phyloP scores from a whole-genome alignment of 2,113 vertebrate species.

The Climacteris rufus region DNA sequence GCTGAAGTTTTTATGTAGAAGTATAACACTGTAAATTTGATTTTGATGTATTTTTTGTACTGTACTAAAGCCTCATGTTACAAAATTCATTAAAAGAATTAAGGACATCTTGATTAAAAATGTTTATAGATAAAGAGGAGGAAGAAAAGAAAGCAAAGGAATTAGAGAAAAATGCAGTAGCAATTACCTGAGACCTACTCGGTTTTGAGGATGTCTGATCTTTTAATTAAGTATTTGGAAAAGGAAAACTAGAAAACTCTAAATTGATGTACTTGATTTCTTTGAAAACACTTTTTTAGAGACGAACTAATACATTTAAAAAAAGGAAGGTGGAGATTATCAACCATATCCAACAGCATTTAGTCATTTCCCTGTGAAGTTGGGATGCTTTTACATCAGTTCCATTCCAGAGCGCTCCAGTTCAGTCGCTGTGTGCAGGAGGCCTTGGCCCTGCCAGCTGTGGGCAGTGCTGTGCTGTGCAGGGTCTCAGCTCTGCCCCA shows the following conservation, averaged over 20 bases:
- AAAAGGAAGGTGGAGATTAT: neutral
- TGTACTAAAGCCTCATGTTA: conserved; percentile 55
- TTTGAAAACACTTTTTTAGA: neutral
- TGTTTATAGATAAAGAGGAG: conserved; percentile 69
- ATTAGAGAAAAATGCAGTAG: conserved; percentile 43
- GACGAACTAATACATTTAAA: neutral
- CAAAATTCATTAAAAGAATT: neutral
- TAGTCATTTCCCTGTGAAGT: neutral
- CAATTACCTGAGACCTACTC: conserved; percentile 61
- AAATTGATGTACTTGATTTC: neutral
- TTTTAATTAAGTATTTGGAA: neutral
- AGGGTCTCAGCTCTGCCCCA: neutral
- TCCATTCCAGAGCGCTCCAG: neutral
- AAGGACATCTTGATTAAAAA: conserved; percentile 58
- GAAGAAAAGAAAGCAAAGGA: conserved; percentile 68
- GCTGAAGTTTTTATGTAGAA: neutral
- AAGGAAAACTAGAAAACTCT: neutral
- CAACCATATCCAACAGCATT: neutral
- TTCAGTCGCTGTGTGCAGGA: neutral
- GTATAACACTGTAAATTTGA: conserved; percentile 64
- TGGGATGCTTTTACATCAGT: neutral
- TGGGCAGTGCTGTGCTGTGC: neutral
- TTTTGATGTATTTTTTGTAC: conserved; percentile 45
- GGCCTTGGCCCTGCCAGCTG: neutral
- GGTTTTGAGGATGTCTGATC: neutral